Evolutionary conservation across 2,888 invertebrate species (phyloP), one percentile per base, ranked within the genome.

Genomic region (Ischnura elegans): DNA sequence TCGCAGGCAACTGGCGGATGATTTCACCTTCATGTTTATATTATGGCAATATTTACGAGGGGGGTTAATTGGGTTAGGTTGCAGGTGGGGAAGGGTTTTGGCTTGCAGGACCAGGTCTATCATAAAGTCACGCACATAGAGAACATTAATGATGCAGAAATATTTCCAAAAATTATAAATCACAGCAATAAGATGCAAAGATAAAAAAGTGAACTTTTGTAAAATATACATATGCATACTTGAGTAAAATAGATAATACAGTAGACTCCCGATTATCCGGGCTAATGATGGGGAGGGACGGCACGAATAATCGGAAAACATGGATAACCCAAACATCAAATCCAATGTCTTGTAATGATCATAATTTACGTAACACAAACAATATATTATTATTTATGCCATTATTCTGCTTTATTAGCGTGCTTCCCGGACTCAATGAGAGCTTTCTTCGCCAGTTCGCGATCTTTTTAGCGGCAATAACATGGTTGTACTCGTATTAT

Each of bases 1-100:
- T 90, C 90, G 13, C 90, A 90, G 90, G 90, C 90, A 90, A 90
- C 90, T 90, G 90, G 90, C 61, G 90, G 90, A 90, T 61, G 90
- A 90, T 90, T 90, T 61, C 90, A 90, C 47, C 90, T 61, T 90
- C 90, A 90, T 61, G 55, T 90, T 90, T 90, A 90, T 51, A 90
- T 90, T 66, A 90, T 90, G 43, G 42, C 90, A 55, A 90, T 25
- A 90, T 66, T 90, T 61, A 90, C 61, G 25, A 90, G 43, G 13
- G n/a, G 13, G 21, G n/a, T 43, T 43, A 43, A 43, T 90, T n/a
- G 43, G 90, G 61, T 10, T 61, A 61, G 90, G 90, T 90, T 90
- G 90, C 61, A 66, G 55, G 61, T 43, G 66, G 90, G 66, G 66
- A 8, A n/a, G 43, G 90, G 90, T 43, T 42, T 16, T 90, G 43